These are phyloP conservation scores for Euwallacea similis DNA, from an alignment of 1,140 invertebrate species.

Conservation along the genomic window DNA sequence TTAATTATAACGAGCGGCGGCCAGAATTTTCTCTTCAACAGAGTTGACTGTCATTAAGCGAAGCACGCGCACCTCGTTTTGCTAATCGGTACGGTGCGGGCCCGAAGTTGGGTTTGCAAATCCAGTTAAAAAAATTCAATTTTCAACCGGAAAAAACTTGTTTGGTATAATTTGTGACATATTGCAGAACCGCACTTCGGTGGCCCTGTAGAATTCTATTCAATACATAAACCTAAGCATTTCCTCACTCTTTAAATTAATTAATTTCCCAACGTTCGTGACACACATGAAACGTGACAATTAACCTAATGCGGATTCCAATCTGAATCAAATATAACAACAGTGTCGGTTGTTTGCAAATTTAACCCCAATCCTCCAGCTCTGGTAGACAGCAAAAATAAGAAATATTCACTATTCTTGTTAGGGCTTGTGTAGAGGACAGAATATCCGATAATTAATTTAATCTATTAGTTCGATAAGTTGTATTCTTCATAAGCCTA, in stretches of 20 bases:
- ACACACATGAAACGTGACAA: not conserved
- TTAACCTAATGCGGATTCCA: conserved; percentile 99
- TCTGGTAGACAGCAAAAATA: conserved; percentile 95
- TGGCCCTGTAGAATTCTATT: too few species aligned
- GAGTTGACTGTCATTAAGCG: conserved; percentile 99
- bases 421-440: too few species aligned
- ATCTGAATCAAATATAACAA: conserved; percentile 98
- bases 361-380: conserved; percentile 97
- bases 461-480: too few species aligned
- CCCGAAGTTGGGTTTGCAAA: conserved; percentile 97
- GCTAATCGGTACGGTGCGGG: conserved; percentile 98
- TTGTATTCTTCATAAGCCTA: too few species aligned
- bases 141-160: too few species aligned
- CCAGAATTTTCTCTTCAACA: conserved; percentile 96
- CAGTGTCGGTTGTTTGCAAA: conserved; percentile 97
- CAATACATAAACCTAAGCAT: too few species aligned
- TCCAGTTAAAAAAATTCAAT: conserved; percentile 61
- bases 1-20: conserved; percentile 92
- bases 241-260: too few species aligned
- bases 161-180: too few species aligned
- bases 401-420: conserved; percentile 89
- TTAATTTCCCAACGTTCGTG: not conserved
- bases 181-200: too few species aligned
- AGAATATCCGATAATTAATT: too few species aligned
- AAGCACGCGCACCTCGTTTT: conserved; percentile 95